Evolutionary conservation across 2,113 vertebrate genomes (phyloP), one percentile per base, ranked within the genome.

Genomic region (Octodon degus): DNA sequence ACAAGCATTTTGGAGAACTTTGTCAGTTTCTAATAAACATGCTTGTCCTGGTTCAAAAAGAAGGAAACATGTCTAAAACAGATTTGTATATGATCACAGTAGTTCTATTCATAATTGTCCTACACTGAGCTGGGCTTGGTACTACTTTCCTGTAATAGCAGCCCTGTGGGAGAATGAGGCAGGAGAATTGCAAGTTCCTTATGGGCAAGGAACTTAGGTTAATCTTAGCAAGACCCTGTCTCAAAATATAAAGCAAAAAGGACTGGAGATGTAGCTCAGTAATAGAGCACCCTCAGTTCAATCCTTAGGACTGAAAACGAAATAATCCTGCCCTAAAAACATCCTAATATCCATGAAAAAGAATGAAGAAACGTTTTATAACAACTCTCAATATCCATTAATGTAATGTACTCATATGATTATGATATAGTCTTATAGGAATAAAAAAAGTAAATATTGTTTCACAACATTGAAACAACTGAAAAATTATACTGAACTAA

Each of bases 371-470:
- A 88, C 17, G 62, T 47, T 63, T 16, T 96, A 25, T 70, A n/a
- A 19, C 34, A n/a, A n/a, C 32, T 32, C 67, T 32, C 32, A 70
- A 27, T 55, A 55, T 55, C 55, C 55, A 16, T 55, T 55, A 55
- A 55, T 55, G 13, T 55, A 55, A 58, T 58, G 55, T 50, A 50
- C 1, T 58, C 55, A 58, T 58, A 58, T 58, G 55, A 58, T 58
- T 58, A 19, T 72, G n/a, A 27, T 85, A 40, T 62, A 81, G 80
- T 68, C 12, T 82, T 86, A 43, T 17, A 93, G 8, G 89, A 60
- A 77, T 82, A 82, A 40, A 94, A 43, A 95, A 94, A 86, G 74
- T 50, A 25, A 63, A 40, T 96, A 7, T 89, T 27, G 30, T 81
- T 89, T 72, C 0, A 24, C 14, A 92, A 53, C 8, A 37, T 53